Evolutionary conservation across 2,888 invertebrate species (phyloP).

Genomic region (Cantharis rustica): DNA sequence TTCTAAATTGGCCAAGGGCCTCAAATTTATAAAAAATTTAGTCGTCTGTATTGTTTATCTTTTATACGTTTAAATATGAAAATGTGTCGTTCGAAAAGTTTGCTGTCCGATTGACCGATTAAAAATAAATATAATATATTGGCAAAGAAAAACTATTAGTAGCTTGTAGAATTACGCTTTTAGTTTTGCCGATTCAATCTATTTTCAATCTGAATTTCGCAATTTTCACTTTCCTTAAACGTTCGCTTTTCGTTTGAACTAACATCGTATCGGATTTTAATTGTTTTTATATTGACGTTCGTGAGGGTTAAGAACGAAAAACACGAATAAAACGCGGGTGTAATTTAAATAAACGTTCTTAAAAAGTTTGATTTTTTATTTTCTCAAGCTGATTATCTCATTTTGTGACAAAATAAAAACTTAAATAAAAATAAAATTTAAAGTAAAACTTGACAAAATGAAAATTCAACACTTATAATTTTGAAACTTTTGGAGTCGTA

Average conservation of each 20-base stretch:
- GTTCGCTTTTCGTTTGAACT: neutral
- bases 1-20: neutral
- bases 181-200: neutral
- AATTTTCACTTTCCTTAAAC: neutral
- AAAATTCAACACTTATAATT: neutral
- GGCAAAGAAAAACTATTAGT: neutral
- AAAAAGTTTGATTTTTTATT: neutral
- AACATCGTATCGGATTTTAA: neutral
- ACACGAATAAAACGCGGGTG: neutral
- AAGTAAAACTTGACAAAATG: neutral
- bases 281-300: neutral
- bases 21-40: too few relatives aligned
- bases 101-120: too few relatives aligned
- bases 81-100: too few relatives aligned
- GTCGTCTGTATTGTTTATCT: too few relatives aligned
- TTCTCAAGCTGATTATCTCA: neutral
- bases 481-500: neutral
- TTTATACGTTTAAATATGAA: too few relatives aligned
- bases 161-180: neutral
- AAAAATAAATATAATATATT: too few relatives aligned
- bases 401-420: neutral
- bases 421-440: neutral
- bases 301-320: neutral
- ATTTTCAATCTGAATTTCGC: neutral
- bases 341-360: neutral